Evolutionary conservation across 2,113 vertebrate species (phyloP), one percentile per base, ranked within the genome.

Genomic region (Orcinus orca): DNA sequence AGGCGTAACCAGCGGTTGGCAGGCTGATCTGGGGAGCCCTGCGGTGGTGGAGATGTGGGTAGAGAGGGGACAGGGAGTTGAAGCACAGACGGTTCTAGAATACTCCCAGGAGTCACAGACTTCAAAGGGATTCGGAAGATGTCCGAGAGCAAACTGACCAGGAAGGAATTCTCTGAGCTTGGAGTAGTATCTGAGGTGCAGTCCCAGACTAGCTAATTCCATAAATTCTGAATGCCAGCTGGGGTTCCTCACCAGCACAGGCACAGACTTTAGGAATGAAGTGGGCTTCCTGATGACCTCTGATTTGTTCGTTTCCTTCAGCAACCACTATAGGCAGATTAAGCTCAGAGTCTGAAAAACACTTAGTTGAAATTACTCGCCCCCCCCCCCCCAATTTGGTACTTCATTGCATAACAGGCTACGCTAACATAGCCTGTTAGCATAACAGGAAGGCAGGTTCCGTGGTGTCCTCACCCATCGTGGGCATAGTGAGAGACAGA

Each of bases 311-410:
- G 3, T 73, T 41, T 88, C 63, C 41, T 62, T 83, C 6, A 26
- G 44, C 12, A 79, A 20, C 15, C 38, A 11, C 41, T 63, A 23
- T 2, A 6, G n/a, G 38, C 44, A 38, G 58, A 26, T 63, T 50
- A 21, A 55, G 31, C 70, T 18, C 41, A 8, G 38, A 67, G 55
- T 47, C 0, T 47, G 73, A 82, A 70, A 68, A 36, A 9, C n/a
- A 12, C 21, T 26, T 12, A 12, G 33, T 4, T 26, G 31, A 77
- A 86, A 68, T 44, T 14, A 31, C 83, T 5, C 50, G 13, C 26
- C 20, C 17, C 6, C 2, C 23, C 23, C 15, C 1, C 0, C 18
- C 44, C 44, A 47, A 10, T 38, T n/a, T 36, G 10, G 2, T 4
- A 50, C 29, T 87, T 70, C 8, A n/a, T 20, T 50, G 4, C 25